These are phyloP conservation scores for Nowickia ferox DNA, from an alignment of 2,888 invertebrate species.

Conservation along the genomic window DNA sequence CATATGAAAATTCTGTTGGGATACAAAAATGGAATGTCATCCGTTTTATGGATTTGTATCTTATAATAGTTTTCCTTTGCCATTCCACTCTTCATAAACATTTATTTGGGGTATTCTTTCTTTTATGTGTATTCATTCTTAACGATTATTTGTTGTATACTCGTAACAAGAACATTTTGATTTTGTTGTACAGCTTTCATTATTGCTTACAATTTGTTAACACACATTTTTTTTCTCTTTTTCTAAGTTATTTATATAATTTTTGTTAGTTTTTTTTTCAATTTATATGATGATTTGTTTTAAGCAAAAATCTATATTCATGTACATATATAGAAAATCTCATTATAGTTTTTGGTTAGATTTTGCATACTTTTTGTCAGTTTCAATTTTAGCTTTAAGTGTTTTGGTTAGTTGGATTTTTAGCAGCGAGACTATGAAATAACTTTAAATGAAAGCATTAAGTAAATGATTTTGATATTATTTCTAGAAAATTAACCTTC, in stretches of 20 bases:
- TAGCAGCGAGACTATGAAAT: no score
- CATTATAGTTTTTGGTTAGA: slow-evolving; percentile 39
- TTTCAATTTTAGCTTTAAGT: neutral
- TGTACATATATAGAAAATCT: slow-evolving; percentile 27
- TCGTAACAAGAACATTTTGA: slow-evolving; percentile 41
- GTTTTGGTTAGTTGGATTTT: neutral
- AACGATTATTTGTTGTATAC: slow-evolving; percentile 53
- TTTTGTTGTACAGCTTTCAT: slow-evolving; percentile 24
- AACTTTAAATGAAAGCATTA: no score
- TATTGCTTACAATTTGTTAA: slow-evolving; percentile 60
- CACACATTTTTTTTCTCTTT: neutral
- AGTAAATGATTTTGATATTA: no score
- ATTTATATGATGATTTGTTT: slow-evolving; percentile 62
- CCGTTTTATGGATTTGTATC: slow-evolving; percentile 59
- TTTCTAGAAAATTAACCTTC: no score
- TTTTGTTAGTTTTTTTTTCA: neutral
- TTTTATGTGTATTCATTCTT: slow-evolving; percentile 11
- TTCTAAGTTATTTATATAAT: neutral
- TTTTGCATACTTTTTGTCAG: slow-evolving; percentile 7
- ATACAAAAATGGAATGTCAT: slow-evolving; percentile 59
- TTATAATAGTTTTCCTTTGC: slow-evolving; percentile 17
- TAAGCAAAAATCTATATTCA: slow-evolving; percentile 49
- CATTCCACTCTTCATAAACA: slow-evolving; percentile 21
- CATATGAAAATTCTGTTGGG: slow-evolving; percentile 6
- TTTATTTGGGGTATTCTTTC: slow-evolving; percentile 35